Evolutionary conservation across 1,140 invertebrate species (phyloP).

Genomic region (Drosophila watanabei): DNA sequence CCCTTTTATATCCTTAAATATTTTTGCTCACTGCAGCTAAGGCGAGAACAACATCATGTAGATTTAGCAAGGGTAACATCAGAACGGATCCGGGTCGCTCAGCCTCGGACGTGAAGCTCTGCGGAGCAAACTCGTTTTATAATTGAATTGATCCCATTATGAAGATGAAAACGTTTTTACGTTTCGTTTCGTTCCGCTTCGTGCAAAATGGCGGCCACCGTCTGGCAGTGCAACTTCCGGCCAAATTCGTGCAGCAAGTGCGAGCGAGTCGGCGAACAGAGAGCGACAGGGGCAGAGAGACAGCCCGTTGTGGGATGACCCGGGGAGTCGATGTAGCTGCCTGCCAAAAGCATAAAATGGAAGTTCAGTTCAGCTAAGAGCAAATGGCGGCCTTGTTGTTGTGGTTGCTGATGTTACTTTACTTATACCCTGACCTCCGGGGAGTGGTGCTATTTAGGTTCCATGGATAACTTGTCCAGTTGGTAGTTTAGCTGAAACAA

Average conservation of each 20-base stretch:
- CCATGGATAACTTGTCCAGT: neutral
- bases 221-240: constrained; percentile 68
- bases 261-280: constrained; percentile 3
- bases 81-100: constrained; percentile 52
- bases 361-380: constrained; percentile 47
- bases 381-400: constrained; percentile 35
- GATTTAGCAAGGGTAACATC: constrained; percentile 39
- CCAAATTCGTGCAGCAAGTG: constrained; percentile 14
- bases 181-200: constrained; percentile 64
- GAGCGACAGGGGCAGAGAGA: neutral
- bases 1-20: too few species aligned
- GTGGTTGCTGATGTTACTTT: constrained; percentile 29
- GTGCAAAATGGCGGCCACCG: constrained; percentile 74
- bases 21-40: neutral
- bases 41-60: constrained; percentile 36
- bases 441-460: neutral
- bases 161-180: constrained; percentile 81
- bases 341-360: constrained; percentile 66
- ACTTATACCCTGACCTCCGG: constrained; percentile 21
- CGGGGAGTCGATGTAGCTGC: constrained; percentile 28
- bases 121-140: constrained; percentile 74
- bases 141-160: constrained; percentile 83
- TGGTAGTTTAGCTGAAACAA: neutral
- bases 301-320: constrained; percentile 5
- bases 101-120: constrained; percentile 45